Evolutionary conservation across 1,140 invertebrate genomes (phyloP), one percentile per base, ranked within the genome.

Genomic region (Pantala flavescens): DNA sequence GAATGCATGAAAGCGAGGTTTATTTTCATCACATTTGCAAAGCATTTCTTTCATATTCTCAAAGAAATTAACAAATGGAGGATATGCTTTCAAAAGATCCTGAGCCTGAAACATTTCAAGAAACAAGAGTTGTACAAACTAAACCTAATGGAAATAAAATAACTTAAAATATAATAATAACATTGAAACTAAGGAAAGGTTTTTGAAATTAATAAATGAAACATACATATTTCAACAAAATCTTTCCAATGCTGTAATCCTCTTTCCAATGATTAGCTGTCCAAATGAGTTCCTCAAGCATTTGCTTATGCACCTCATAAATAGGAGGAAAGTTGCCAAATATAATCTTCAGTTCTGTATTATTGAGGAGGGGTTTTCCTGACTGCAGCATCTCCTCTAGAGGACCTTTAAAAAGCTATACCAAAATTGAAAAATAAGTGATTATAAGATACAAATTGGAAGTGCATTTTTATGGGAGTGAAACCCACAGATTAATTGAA

Each of bases 51-150:
- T 98, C 80, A 95, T 95, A 81, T 95, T 93, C 83, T 98, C 96
- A 83, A 98, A 98, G 82, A 94, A 98, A 83, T 99, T 99, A 14
- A 98, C 92, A 84, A 97, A 99, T 9, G 96, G 94, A 72, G 97
- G 96, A 85, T 99, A 99, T 0, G 95, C 93, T 83, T 95, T 97
- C 71, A 93, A 87, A 77, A 98, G 85, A 80, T 91, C 90, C 24
- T 87, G 87, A 70, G 89, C 87, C 78, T 80, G 71, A 71, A 76
- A 77, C 71, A 73, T 49, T n/a, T n/a, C 71, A 43, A 70, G 76
- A 73, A 73, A 21, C 72, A 3, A 70, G 70, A 70, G 72, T 75
- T 23, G 43, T 23, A 42, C 36, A n/a, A n/a, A n/a, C n/a, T n/a
- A n/a, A n/a, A n/a, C n/a, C n/a, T n/a, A n/a, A n/a, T n/a, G n/a